Conservation (phyloP, 2,888 invertebrate species). For the Cosmia trapezina region DNA sequence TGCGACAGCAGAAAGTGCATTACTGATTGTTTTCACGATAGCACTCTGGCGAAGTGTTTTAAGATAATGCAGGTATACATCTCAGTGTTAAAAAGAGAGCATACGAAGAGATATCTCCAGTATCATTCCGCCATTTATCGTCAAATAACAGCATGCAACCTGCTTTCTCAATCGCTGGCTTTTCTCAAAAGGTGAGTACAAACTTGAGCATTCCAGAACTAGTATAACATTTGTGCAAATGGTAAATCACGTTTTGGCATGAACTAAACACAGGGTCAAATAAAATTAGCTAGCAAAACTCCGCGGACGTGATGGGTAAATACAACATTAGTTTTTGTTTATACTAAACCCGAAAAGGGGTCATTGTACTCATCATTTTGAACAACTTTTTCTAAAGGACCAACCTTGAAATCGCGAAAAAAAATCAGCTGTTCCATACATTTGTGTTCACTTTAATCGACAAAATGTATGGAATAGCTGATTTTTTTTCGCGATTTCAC, state of each 20-base stretch:
- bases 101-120: neutral
- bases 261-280: neutral
- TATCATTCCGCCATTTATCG: neutral
- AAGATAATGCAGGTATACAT: neutral
- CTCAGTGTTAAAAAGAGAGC: neutral
- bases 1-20: neutral
- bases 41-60: neutral
- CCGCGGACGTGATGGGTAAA: too few relatives aligned
- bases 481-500: too few relatives aligned
- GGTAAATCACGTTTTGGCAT: neutral
- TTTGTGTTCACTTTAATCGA: too few relatives aligned
- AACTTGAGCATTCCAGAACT: neutral
- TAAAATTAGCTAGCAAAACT: too few relatives aligned
- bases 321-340: too few relatives aligned
- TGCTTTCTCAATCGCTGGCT: neutral
- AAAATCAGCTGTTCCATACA: too few relatives aligned
- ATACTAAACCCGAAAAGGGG: too few relatives aligned
- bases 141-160: neutral
- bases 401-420: too few relatives aligned
- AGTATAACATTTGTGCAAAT: neutral
- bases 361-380: too few relatives aligned
- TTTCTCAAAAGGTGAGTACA: conserved; percentile 16
- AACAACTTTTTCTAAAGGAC: too few relatives aligned
- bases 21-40: conserved; percentile 12
- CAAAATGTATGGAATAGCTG: too few relatives aligned